Evolutionary conservation across 2,888 invertebrate species (phyloP).

Genomic region (Caenorhabditis panamensis): DNA sequence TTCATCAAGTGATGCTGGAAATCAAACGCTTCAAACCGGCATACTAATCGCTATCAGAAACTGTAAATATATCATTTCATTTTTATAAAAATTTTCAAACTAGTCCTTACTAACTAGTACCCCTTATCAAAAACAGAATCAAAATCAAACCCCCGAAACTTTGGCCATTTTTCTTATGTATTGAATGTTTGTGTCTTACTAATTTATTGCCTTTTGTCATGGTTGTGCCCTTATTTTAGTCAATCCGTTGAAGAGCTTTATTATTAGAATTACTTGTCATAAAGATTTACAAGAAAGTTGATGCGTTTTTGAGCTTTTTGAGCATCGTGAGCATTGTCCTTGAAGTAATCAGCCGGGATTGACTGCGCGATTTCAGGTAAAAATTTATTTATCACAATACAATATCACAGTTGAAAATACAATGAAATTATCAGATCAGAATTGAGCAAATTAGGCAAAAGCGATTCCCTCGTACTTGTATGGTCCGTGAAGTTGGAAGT

Average conservation of each 20-base stretch:
- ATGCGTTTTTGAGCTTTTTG: too few species aligned
- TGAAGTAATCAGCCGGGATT: too few species aligned
- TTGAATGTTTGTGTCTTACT: constrained; percentile 8
- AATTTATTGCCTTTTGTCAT: not conserved
- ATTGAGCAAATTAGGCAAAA: constrained; percentile 65
- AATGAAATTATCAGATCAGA: constrained; percentile 40
- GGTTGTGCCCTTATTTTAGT: not conserved
- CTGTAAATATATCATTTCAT: too few species aligned
- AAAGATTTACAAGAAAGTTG: too few species aligned
- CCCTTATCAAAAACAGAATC: not conserved
- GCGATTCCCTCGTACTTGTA: constrained; percentile 80
- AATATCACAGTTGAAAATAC: constrained; percentile 34
- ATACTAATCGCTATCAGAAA: too few species aligned
- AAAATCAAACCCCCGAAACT: too few species aligned
- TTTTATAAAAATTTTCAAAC: too few species aligned
- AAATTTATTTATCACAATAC: not conserved
- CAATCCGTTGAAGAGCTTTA: not conserved
- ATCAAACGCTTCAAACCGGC: constrained; percentile 98
- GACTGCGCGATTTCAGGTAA: too few species aligned
- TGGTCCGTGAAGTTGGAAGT: constrained; percentile 73
- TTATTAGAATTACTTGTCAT: constrained; percentile 15
- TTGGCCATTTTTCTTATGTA: not conserved
- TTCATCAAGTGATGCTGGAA: constrained; percentile 99
- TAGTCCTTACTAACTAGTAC: too few species aligned
- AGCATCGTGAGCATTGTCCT: too few species aligned